Base-by-base conservation (phyloP, 2,797 vertebrate species). In the Chelon labrosus region DNA sequence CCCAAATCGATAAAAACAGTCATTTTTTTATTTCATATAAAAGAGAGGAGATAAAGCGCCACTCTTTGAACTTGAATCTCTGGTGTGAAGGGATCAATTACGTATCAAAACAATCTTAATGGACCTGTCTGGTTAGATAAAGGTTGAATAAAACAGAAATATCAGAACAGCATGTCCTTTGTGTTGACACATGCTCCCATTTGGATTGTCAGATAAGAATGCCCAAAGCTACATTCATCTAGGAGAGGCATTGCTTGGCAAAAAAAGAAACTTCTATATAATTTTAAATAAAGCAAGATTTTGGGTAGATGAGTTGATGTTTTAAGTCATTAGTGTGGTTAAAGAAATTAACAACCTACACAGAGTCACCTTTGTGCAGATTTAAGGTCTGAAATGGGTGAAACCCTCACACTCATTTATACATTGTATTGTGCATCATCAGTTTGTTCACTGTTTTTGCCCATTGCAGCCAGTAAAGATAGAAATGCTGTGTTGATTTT, bases 71-170 rank as follows among this genome's bases (percentile, higher is more conserved):
- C 58, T 49, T 38, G 5, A 65, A 42, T 71, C 50, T 64, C 46
- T 31, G 44, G 11, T 57, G 68, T 58, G 63, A 80, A 61, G 13
- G 2, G 57, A 83, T 87, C 79, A 63, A 75, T 81, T 37, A 41
- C 66, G 68, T 73, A 85, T 85, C 68, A 74, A 73, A 65, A 49
- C 27, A 35, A 87, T 88, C 81, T 79, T 87, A 82, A 88, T 84
- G 65, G 75, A 68, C 17, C 70, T 9, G 64, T 60, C 76, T 70
- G 50, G 44, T 66, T 64, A 50, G 70, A 88, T 85, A 75, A 70
- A 71, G 69, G 38, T 13, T 53, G 65, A 72, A 77, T 51, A 25
- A 74, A 80, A 72, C 20, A 31, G 46, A 65, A 82, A 61, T 47
- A 58, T 69, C 25, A 42, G 41, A 76, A 76, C 54, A 37, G 41